Evolutionary conservation across 1,140 invertebrate species (phyloP).

Genomic region (Drosophila dunni): DNA sequence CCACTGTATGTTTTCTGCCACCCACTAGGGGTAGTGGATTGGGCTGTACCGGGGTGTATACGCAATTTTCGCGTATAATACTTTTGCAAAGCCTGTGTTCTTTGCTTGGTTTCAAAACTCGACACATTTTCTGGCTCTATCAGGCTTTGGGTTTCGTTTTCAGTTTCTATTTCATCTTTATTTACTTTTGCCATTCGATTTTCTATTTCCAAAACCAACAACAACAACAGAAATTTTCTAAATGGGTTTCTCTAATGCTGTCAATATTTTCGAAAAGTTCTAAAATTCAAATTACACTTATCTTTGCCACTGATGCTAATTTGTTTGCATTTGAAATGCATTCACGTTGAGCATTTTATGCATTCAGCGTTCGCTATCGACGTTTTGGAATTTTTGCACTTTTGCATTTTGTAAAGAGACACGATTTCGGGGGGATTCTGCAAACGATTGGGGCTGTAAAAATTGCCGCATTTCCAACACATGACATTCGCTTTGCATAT

Average conservation of each 20-base stretch:
- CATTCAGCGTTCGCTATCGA: constrained; percentile 9
- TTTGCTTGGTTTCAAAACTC: constrained; percentile 55
- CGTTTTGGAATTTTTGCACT: constrained; percentile 19
- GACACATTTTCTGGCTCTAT: constrained; percentile 56
- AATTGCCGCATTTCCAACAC: constrained; percentile 10
- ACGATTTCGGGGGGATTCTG: background rate
- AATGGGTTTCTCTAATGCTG: constrained; percentile 64
- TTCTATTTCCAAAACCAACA: constrained; percentile 42
- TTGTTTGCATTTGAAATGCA: constrained; percentile 18
- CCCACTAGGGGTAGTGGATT: background rate
- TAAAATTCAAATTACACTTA: constrained; percentile 39
- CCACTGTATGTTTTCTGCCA: constrained; percentile 26
- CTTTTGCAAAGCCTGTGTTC: constrained; percentile 31
- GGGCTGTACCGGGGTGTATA: constrained; percentile 47
- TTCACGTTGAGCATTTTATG: constrained; percentile 5
- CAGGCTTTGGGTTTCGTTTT: constrained; percentile 14
- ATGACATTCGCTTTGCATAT: constrained; percentile 15
- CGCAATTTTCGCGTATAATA: constrained; percentile 66
- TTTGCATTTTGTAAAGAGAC: constrained; percentile 13
- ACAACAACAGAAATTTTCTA: constrained; percentile 15
- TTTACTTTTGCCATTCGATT: constrained; percentile 56
- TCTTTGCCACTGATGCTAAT: constrained; percentile 27
- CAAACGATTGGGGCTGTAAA: background rate
- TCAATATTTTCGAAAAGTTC: constrained; percentile 52
- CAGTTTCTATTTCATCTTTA: background rate